phyloP scores from a whole-genome alignment of 2,888 invertebrate genomes.

The Dyspetes luteomarginatus region DNA sequence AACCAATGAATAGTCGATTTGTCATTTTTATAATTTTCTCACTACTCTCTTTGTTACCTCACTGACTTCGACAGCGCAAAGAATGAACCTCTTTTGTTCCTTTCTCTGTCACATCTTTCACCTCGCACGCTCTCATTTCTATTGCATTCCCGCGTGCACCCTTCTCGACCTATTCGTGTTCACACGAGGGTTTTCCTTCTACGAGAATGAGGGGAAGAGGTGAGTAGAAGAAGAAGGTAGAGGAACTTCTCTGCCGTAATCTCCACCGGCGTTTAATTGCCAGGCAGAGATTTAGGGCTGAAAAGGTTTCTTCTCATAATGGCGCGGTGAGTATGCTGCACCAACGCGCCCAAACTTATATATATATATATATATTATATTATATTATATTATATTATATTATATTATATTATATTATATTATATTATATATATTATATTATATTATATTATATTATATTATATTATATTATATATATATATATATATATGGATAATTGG shows the following conservation, averaged over 20 bases:
- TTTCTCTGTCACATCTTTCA: conserved; percentile 35
- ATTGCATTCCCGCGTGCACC: too few species aligned
- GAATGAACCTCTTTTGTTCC: conserved; percentile 10
- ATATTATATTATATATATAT: too few species aligned
- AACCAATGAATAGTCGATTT: too few species aligned
- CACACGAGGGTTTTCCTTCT: conserved; percentile 14
- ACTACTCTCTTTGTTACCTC: too few species aligned
- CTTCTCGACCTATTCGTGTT: conserved; percentile 24
- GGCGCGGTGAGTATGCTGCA: conserved; percentile 11
- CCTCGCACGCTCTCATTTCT: too few species aligned
- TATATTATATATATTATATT: too few species aligned
- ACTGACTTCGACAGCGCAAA: conserved; percentile 7
- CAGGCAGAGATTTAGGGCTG: conserved; percentile 65
- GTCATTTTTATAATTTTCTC: too few species aligned
- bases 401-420: too few species aligned
- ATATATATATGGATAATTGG: too few species aligned
- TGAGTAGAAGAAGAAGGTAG: conserved; percentile 15
- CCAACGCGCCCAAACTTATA: conserved; percentile 7
- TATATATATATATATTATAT: conserved; percentile 3
- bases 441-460: too few species aligned
- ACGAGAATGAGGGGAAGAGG: neutral
- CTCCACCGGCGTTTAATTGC: conserved; percentile 66
- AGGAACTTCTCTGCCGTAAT: conserved; percentile 49
- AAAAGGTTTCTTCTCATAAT: conserved; percentile 42
- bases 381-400: too few species aligned